Base-by-base conservation (phyloP, 2,797 vertebrate genomes). In the Pangasius mekongensis region DNA sequence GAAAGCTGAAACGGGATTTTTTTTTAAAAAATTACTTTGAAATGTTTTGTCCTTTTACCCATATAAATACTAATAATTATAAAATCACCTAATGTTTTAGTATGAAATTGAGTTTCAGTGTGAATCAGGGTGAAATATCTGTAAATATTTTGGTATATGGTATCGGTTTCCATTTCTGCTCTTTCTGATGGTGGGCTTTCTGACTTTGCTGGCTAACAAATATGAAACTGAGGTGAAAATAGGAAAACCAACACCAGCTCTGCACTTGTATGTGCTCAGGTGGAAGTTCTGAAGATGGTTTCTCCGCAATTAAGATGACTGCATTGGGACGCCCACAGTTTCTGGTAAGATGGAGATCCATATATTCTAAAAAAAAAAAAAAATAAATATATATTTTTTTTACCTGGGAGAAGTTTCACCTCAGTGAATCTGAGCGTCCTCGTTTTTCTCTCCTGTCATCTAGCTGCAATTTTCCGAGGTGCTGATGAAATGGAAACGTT, bases 281-380 rank as follows among this genome's bases (percentile, higher is more conserved):
- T 91, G 94, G 95, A 83, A 96, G 95, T 92, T 96, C 97, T 0
- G 93, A 96, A 47, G 96, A 97, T 0, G 96, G 97, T 36, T 99
- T 99, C 92, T 95, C 96, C 0, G 98, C 98, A 92, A 96, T 99
- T 93, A 99, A 99, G 93, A 95, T 99, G 93, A 98, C 97, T 0
- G 97, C 98, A 0, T 90, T 99, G 84, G 97, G 97, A 88, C 95
- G 97, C 89, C 98, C 98, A 30, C 97, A 98, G 94, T 97, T 99
- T 95, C 94, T 99, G 97, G 98, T 99, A 95, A 94, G 95, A 90
- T 30, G 10, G 43, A 60, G 22, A 89, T 30, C 88, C 71, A 83
- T 22, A n/a, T 64, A 39, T 71, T 47, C 27, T 9, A 1, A 52
- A 56, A 52, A 74, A 43, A n/a, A 54, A 54, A 54, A 9, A 36